These are phyloP conservation scores for Drosophila grimshawi DNA, from an alignment of 1,140 invertebrate genomes.

Conservation along the genomic window DNA sequence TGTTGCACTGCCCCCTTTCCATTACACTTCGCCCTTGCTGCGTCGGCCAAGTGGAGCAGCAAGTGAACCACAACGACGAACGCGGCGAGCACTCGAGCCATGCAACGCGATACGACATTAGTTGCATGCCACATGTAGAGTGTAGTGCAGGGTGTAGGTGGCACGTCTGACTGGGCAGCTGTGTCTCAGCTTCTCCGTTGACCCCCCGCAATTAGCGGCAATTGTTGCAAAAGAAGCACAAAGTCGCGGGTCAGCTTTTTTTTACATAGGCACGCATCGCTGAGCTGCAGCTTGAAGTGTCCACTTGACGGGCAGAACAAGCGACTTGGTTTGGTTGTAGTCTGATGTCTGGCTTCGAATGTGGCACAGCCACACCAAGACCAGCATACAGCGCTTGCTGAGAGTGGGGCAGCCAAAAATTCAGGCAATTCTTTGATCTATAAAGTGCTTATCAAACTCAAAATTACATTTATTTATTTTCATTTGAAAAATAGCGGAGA, in stretches of 20 bases:
- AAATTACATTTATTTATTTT: not conserved
- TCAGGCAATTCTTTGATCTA: not conserved
- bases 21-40: not conserved
- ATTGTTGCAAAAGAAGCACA: constrained; percentile 30
- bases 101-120: constrained; percentile 22
- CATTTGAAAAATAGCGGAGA: too few species aligned
- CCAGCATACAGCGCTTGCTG: not conserved
- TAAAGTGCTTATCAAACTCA: not conserved
- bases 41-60: constrained; percentile 38
- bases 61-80: constrained; percentile 38
- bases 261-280: not conserved
- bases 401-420: not conserved
- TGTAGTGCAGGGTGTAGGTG: constrained; percentile 1
- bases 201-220: constrained; percentile 33
- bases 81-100: constrained; percentile 30
- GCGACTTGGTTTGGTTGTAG: not conserved
- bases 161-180: constrained; percentile 19
- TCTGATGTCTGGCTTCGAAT: not conserved
- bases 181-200: not conserved
- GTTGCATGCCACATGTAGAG: constrained; percentile 2
- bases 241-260: constrained; percentile 4
- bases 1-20: too few species aligned
- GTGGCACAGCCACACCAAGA: not conserved
- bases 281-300: not conserved
- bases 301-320: not conserved